phyloP scores from a whole-genome alignment of 2,113 vertebrate genomes.

The Laticauda colubrina region DNA sequence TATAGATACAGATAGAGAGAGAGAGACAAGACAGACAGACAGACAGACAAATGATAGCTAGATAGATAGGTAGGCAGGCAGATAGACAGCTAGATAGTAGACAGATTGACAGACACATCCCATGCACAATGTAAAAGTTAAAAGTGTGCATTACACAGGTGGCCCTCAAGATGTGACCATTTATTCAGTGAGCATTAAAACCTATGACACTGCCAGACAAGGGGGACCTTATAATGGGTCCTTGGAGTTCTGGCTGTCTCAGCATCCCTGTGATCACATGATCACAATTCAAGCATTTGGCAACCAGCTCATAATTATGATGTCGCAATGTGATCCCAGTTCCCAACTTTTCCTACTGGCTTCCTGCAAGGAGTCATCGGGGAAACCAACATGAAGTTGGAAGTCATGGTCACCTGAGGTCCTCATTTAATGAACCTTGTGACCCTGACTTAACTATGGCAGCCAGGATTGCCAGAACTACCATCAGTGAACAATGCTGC shows the following conservation, averaged over 20 bases:
- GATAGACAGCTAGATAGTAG: too few species aligned
- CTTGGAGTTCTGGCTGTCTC: not conserved
- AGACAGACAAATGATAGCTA: not conserved
- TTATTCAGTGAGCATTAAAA: not conserved
- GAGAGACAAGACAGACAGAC: too few species aligned
- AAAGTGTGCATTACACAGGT: not conserved
- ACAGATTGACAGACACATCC: not conserved
- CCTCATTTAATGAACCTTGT: not conserved
- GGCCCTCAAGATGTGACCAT: not conserved
- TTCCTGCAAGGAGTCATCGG: not conserved
- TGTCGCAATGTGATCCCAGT: not conserved
- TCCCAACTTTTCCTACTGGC: not conserved
- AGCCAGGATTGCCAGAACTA: not conserved
- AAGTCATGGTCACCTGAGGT: not conserved
- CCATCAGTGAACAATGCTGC: not conserved
- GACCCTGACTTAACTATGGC: not conserved
- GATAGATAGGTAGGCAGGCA: rapidly evolving
- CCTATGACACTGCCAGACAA: not conserved
- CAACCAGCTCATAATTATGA: not conserved
- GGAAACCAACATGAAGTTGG: not conserved
- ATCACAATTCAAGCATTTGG: not conserved
- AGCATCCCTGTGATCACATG: not conserved
- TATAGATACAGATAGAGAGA: too few species aligned
- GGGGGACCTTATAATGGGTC: not conserved
- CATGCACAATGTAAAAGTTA: not conserved